A percentile compares a stretch with the other conserved stretches of the same genome.
phyloP scores from a whole-genome alignment of 1,140 invertebrate genomes.

The Brachionus plicatilis region DNA sequence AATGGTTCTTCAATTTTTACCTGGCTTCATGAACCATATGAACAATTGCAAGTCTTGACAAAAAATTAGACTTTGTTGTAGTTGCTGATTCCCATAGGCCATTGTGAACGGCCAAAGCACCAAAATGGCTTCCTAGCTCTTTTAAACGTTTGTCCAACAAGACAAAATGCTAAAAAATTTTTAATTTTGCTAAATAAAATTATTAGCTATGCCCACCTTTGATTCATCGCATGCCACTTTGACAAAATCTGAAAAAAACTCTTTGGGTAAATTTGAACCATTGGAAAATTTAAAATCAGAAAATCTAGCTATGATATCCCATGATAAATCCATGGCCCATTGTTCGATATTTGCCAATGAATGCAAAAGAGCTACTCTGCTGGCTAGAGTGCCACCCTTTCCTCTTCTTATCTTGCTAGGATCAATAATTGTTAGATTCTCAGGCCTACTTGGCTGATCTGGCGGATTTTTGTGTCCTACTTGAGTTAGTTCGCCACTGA shows the following conservation, averaged over 20 bases:
- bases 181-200: not conserved
- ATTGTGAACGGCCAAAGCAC: slow-evolving; percentile 44
- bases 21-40: slow-evolving; percentile 45
- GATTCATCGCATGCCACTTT: slow-evolving; percentile 44
- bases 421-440: slow-evolving; percentile 42
- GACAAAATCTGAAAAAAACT: slow-evolving; percentile 44
- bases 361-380: slow-evolving; percentile 44
- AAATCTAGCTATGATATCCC: slow-evolving; percentile 45
- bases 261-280: slow-evolving; percentile 40
- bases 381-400: slow-evolving; percentile 43
- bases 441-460: slow-evolving; percentile 42
- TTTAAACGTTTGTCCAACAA: slow-evolving; percentile 43
- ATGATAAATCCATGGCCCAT: slow-evolving; percentile 45
- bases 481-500: slow-evolving; percentile 33
- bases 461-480: slow-evolving; percentile 42
- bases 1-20: slow-evolving; percentile 31
- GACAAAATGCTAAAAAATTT: slow-evolving; percentile 42
- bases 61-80: slow-evolving; percentile 41
- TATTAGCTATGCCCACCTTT: slow-evolving; percentile 33
- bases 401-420: slow-evolving; percentile 43
- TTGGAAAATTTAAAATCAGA: slow-evolving; percentile 21
- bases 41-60: slow-evolving; percentile 44
- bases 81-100: slow-evolving; percentile 44
- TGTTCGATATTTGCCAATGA: slow-evolving; percentile 45
- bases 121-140: slow-evolving; percentile 43